Evolutionary conservation across 2,113 vertebrate species (phyloP).

Genomic region (Cynoglossus semilaevis): DNA sequence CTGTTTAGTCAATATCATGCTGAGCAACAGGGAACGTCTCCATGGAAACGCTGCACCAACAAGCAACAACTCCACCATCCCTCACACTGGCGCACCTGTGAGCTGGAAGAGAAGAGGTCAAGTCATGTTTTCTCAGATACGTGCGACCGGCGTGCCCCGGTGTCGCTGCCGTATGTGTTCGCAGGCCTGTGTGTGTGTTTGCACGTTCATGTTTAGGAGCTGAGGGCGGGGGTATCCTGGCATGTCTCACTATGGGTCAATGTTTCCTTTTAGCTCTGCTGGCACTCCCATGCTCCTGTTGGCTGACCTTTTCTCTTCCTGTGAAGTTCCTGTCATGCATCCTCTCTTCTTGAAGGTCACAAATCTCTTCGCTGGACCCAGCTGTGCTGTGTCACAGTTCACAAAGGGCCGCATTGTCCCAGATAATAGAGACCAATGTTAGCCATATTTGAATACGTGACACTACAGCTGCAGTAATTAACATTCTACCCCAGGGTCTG

Average conservation of each 20-base stretch:
- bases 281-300: conserved; percentile 53
- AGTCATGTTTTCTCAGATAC: conserved; percentile 47
- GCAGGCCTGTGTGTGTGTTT: conserved; percentile 10
- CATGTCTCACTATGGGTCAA: conserved; percentile 64
- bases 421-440: not conserved
- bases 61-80: conserved; percentile 10
- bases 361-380: conserved; percentile 18
- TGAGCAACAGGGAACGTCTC: conserved; percentile 52
- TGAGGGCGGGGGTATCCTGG: conserved; percentile 47
- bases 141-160: conserved; percentile 34
- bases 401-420: not conserved
- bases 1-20: conserved; percentile 49
- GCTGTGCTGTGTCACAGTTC: conserved; percentile 2
- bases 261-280: conserved; percentile 59
- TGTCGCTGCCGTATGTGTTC: not conserved
- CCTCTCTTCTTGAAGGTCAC: conserved; percentile 48
- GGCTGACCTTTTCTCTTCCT: conserved; percentile 67
- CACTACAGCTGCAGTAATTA: not conserved
- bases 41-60: conserved; percentile 50
- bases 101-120: conserved; percentile 37
- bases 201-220: conserved; percentile 25
- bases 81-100: conserved; percentile 20
- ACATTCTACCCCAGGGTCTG: not conserved
- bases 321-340: conserved; percentile 58
- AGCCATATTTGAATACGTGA: not conserved